Evolutionary conservation across 2,888 invertebrate species (phyloP).

Genomic region (Mactromeris polynyma): DNA sequence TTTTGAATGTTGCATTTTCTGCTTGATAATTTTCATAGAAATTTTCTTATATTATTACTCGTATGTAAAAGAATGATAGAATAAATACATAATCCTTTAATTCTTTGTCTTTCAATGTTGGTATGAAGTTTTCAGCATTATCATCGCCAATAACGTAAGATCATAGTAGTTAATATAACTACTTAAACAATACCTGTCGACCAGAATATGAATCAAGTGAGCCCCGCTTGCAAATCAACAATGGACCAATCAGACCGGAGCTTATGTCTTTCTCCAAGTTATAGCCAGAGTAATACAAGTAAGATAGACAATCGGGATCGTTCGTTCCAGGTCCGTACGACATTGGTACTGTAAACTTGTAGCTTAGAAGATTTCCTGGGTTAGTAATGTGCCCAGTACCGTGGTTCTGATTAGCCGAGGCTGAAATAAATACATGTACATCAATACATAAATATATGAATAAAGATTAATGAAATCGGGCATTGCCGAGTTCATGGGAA

Average conservation of each 20-base stretch:
- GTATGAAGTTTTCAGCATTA: no score
- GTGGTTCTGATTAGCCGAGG: not conserved
- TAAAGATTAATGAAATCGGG: no score
- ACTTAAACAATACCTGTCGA: conserved; percentile 68
- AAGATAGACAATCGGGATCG: conserved; percentile 68
- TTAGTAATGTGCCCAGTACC: conserved; percentile 44
- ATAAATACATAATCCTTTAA: no score
- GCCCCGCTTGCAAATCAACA: conserved; percentile 68
- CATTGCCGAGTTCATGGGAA: no score
- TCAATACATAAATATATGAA: no score
- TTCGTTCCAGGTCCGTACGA: conserved; percentile 62
- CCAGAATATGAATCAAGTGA: conserved; percentile 52
- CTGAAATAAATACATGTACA: not conserved
- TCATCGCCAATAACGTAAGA: no score
- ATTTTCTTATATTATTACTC: no score
- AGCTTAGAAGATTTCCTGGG: conserved; percentile 45
- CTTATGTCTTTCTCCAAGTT: conserved; percentile 63
- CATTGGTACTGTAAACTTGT: conserved; percentile 67
- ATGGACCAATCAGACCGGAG: conserved; percentile 70
- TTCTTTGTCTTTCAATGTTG: no score
- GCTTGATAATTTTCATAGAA: no score
- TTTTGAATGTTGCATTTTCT: no score
- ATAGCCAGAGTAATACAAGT: conserved; percentile 68
- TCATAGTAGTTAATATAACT: no score
- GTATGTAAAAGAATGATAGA: no score